phyloP scores from a whole-genome alignment of 1,140 invertebrate species.

The Euura saliciscinereae region DNA sequence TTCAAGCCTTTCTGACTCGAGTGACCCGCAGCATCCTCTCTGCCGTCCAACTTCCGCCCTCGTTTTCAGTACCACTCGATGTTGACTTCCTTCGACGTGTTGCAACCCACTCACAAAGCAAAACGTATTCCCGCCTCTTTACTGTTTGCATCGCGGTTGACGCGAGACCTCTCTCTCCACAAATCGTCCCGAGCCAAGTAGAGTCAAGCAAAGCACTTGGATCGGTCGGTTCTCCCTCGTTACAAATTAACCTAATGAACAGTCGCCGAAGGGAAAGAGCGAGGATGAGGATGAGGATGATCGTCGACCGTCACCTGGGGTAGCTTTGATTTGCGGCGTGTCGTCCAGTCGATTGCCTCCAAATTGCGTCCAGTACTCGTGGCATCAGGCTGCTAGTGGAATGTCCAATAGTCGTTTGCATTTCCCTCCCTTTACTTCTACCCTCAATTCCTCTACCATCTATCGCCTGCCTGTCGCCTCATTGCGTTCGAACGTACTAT shows the following conservation, averaged over 20 bases:
- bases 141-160: too few relatives aligned
- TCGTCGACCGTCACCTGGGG: constrained; percentile 23
- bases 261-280: too few relatives aligned
- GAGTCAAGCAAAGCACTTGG: too few relatives aligned
- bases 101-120: neutral
- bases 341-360: constrained; percentile 58
- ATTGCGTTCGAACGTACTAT: neutral
- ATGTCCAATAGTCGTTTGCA: neutral
- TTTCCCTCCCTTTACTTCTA: neutral
- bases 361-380: constrained; percentile 48
- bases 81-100: neutral
- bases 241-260: too few relatives aligned
- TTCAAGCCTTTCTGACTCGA: neutral
- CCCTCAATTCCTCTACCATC: too few relatives aligned
- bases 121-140: neutral
- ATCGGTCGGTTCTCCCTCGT: too few relatives aligned
- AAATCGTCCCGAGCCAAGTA: too few relatives aligned
- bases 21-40: neutral
- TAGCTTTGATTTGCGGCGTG: constrained; percentile 56
- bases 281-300: too few relatives aligned
- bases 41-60: neutral
- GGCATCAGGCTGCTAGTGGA: neutral
- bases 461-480: neutral
- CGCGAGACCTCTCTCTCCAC: too few relatives aligned
- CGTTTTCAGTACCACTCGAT: neutral